These are phyloP conservation scores for Callyntrura sp. DNA, from an alignment of 2,888 invertebrate species.

Conservation along the genomic window DNA sequence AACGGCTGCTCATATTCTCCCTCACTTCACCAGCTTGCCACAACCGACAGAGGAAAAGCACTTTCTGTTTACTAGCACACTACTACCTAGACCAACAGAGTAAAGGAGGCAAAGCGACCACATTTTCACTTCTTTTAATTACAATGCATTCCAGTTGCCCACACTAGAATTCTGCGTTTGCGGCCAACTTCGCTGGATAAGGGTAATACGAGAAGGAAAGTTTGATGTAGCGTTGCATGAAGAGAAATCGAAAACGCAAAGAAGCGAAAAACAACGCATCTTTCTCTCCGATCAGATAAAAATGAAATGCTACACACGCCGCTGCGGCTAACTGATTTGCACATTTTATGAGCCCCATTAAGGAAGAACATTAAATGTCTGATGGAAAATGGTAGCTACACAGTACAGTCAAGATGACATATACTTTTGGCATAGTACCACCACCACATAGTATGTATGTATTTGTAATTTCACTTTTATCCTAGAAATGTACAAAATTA, in stretches of 20 bases:
- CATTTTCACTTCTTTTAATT: neutral
- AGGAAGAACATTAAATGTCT: neutral
- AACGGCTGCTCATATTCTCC: neutral
- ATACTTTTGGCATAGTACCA: no score
- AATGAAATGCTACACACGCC: neutral
- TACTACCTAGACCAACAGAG: no score
- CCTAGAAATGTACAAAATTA: no score
- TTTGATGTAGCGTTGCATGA: neutral
- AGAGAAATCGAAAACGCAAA: neutral
- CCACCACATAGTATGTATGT: no score
- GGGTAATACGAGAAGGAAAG: no score
- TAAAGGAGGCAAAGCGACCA: neutral
- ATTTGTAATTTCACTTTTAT: no score
- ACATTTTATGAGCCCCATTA: conserved; percentile 14
- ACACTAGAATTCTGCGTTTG: neutral
- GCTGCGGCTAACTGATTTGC: conserved; percentile 23
- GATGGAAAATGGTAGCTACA: neutral
- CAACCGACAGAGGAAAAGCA: neutral
- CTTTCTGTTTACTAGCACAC: neutral
- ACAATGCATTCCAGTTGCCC: neutral
- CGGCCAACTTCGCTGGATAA: no score
- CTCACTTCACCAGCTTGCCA: neutral
- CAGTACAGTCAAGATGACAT: neutral
- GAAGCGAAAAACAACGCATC: neutral
- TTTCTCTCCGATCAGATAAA: conserved; percentile 34